Evolutionary conservation across 2,888 invertebrate species (phyloP).

Genomic region (Xylota sylvarum): DNA sequence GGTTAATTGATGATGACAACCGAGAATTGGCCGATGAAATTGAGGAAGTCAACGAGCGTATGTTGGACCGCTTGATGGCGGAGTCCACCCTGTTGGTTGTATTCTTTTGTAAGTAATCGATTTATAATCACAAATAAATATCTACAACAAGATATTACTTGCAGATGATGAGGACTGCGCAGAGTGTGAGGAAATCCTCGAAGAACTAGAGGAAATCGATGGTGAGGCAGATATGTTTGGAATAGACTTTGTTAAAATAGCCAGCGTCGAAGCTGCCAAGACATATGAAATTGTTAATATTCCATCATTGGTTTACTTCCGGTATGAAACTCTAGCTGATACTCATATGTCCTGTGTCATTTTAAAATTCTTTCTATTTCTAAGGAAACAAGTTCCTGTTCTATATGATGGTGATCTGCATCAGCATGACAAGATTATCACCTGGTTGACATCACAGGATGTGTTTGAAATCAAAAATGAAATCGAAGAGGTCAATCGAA

Average conservation of each 20-base stretch:
- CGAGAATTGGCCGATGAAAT: conserved; percentile 97
- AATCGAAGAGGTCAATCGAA: conserved; percentile 98
- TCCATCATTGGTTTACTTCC: conserved; percentile 94
- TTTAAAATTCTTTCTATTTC: neutral
- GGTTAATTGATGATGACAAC: conserved; percentile 97
- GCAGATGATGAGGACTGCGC: conserved; percentile 95
- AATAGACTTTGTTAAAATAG: conserved; percentile 97
- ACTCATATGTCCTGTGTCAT: neutral
- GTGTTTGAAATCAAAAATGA: conserved; percentile 98
- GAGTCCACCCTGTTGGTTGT: conserved; percentile 95
- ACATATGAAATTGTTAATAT: conserved; percentile 93
- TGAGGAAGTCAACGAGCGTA: conserved; percentile 95
- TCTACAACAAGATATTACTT: neutral
- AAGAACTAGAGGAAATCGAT: conserved; percentile 96
- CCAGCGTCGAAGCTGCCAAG: conserved; percentile 92
- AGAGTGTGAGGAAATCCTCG: conserved; percentile 95
- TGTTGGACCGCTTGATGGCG: conserved; percentile 93
- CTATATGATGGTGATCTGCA: conserved; percentile 95
- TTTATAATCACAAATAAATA: neutral
- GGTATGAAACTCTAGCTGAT: conserved; percentile 82
- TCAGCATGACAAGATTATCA: conserved; percentile 93
- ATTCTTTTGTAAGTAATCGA: conserved; percentile 92
- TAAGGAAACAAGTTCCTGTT: conserved; percentile 90
- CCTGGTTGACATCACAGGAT: conserved; percentile 97
- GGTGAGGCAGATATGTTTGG: conserved; percentile 96